Evolutionary conservation across 2,888 invertebrate species (phyloP).

Genomic region (Tenthredo scrophulariae): DNA sequence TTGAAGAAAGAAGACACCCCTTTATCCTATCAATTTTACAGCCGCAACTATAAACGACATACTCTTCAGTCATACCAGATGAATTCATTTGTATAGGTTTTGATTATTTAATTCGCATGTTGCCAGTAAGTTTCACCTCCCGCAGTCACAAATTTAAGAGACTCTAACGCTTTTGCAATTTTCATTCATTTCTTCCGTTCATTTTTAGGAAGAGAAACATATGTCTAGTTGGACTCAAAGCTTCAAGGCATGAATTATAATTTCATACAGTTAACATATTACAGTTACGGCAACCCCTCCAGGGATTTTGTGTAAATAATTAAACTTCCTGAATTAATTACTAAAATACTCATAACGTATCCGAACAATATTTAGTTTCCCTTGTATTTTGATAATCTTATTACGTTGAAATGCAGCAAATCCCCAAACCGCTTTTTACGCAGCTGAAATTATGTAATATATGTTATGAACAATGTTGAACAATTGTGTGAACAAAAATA

Average conservation of each 20-base stretch:
- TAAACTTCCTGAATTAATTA: constrained; percentile 24
- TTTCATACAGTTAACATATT: constrained; percentile 4
- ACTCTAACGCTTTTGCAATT: constrained; percentile 25
- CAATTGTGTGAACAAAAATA: no score
- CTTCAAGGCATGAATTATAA: neutral
- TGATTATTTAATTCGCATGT: neutral
- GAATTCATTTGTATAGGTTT: neutral
- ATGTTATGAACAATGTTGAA: neutral
- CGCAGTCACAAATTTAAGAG: neutral
- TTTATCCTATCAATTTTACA: neutral
- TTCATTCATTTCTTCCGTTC: neutral
- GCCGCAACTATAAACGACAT: neutral
- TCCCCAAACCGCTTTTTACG: neutral
- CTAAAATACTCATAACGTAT: neutral
- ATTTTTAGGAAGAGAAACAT: neutral
- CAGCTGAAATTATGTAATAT: neutral
- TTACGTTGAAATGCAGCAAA: neutral
- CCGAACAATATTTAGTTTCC: neutral
- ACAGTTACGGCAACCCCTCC: neutral
- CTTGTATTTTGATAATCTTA: neutral
- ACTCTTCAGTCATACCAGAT: neutral
- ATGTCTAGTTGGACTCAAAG: neutral
- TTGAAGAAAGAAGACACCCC: neutral
- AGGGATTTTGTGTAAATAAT: constrained; percentile 8
- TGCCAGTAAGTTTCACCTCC: neutral